phyloP scores from a whole-genome alignment of 2,113 vertebrate genomes.

The Clarias gariepinus region DNA sequence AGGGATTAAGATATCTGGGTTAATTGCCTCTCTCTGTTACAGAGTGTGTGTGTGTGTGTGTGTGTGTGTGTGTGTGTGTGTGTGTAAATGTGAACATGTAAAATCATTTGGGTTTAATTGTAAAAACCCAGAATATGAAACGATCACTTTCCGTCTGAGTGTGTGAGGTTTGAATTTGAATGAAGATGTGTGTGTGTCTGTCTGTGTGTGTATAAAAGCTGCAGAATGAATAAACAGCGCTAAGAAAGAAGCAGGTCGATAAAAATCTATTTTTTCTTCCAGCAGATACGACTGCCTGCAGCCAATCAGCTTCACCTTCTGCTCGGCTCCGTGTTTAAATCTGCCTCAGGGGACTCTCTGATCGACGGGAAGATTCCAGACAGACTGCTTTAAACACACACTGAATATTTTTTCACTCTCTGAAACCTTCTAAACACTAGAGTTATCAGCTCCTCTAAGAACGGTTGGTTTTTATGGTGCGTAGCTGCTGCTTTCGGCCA shows the following conservation, averaged over 20 bases:
- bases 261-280: conserved; percentile 35
- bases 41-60: neutral
- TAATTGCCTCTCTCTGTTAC: conserved; percentile 51
- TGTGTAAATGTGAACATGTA: neutral
- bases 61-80: conserved; percentile 6
- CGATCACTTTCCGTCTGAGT: neutral
- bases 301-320: conserved; percentile 5
- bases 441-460: neutral
- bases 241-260: conserved; percentile 30
- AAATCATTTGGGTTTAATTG: neutral
- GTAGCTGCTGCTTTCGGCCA: neutral
- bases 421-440: neutral
- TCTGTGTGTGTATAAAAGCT: conserved; percentile 7
- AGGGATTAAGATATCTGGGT: conserved; percentile 40
- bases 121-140: neutral
- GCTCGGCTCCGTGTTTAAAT: neutral
- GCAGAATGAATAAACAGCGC: too few species aligned
- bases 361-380: neutral
- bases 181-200: neutral
- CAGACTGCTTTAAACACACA: neutral
- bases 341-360: neutral
- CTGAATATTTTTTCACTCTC: neutral
- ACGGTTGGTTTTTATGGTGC: neutral
- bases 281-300: neutral
- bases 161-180: neutral